Conservation (phyloP, 2,888 invertebrate genomes). For the Microplitis manilae region DNA sequence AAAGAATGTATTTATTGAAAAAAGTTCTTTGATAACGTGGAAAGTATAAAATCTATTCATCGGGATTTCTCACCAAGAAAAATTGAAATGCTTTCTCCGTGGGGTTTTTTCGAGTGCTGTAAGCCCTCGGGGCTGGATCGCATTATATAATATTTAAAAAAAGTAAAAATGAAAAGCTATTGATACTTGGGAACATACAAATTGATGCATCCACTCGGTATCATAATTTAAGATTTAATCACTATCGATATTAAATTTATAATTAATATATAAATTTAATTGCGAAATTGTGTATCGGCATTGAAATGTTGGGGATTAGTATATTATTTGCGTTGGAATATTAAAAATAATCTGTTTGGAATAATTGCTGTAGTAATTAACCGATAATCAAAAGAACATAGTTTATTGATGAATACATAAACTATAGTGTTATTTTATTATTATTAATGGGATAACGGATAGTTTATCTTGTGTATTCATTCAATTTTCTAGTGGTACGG, state of each 20-base stretch:
- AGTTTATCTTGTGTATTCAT: conserved; percentile 21
- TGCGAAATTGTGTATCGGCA: neutral
- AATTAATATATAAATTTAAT: neutral
- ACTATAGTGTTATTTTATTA: neutral
- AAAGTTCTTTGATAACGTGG: conserved; percentile 16
- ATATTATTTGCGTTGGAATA: neutral
- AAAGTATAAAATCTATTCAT: conserved; percentile 34
- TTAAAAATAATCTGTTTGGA: neutral
- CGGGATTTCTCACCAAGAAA: conserved; percentile 4
- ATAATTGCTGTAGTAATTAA: neutral
- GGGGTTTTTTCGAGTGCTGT: neutral
- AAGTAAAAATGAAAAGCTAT: neutral
- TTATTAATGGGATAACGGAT: conserved; percentile 4
- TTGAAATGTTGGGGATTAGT: neutral
- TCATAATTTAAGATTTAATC: too few species aligned
- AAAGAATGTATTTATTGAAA: conserved; percentile 15
- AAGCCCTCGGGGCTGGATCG: neutral
- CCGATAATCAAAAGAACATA: neutral
- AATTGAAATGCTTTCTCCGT: conserved; percentile 23
- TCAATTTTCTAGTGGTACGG: conserved; percentile 23
- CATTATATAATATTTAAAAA: neutral
- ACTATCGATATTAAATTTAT: neutral
- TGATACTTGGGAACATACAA: neutral
- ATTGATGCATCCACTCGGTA: neutral
- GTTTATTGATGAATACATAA: neutral